Percentiles rank a stretch among this genome's conserved stretches.
Conservation (phyloP, 2,888 invertebrate species). For the Philonicus albiceps region DNA sequence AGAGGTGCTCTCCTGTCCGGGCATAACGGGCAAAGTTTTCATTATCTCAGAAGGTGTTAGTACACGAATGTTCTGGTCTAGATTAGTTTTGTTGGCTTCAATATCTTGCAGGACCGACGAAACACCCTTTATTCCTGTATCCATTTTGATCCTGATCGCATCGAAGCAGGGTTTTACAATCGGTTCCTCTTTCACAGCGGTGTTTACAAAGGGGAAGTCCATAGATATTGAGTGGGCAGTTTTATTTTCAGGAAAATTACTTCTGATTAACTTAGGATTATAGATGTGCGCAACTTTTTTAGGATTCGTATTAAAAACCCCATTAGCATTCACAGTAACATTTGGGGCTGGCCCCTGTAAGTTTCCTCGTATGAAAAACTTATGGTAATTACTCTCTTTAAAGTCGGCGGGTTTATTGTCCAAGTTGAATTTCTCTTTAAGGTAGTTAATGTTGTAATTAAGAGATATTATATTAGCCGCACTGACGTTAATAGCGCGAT, state of each 20-base stretch:
- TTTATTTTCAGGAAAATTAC: not conserved
- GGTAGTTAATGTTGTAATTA: conserved; percentile 17
- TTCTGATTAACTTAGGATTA: conserved; percentile 11
- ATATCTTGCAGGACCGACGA: conserved; percentile 6
- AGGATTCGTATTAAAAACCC: conserved; percentile 55
- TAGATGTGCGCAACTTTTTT: conserved; percentile 42
- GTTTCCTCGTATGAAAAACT: conserved; percentile 41
- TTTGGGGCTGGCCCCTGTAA: conserved; percentile 70
- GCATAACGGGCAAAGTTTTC: conserved; percentile 85
- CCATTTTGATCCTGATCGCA: conserved; percentile 6
- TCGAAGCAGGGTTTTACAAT: conserved; percentile 9
- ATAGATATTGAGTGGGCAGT: not conserved
- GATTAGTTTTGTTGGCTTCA: conserved; percentile 22
- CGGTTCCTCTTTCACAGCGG: not conserved
- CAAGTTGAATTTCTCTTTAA: conserved; percentile 22
- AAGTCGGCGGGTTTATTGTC: conserved; percentile 16
- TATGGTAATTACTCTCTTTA: conserved; percentile 25
- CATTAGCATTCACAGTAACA: conserved; percentile 73
- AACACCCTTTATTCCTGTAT: not conserved
- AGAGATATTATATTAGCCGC: conserved; percentile 16
- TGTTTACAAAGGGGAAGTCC: conserved; percentile 12
- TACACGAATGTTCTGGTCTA: conserved; percentile 85
- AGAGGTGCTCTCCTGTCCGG: conserved; percentile 49
- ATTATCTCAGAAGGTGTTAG: conserved; percentile 89
- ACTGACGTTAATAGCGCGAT: not conserved